Evolutionary conservation across 2,888 invertebrate species (phyloP).

Genomic region (Smittia sp.): DNA sequence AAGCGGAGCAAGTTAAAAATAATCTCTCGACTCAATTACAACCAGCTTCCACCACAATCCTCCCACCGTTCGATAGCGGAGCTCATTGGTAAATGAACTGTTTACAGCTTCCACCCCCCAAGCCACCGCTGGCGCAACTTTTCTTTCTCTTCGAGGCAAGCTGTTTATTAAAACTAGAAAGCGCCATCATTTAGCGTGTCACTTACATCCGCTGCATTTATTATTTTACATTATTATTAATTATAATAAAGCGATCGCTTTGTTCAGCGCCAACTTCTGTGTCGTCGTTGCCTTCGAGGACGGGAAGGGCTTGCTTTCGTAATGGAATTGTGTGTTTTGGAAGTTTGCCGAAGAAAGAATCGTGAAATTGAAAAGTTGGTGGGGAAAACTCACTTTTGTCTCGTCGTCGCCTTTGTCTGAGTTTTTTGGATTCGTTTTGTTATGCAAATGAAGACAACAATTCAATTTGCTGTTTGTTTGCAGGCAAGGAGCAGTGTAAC

Average conservation of each 20-base stretch:
- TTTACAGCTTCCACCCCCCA: neutral
- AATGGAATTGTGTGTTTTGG: neutral
- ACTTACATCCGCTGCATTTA: slow-evolving; percentile 40
- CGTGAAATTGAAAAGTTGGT: slow-evolving; percentile 4
- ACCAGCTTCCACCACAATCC: slow-evolving; percentile 1
- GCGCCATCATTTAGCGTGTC: slow-evolving; percentile 41
- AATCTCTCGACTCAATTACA: slow-evolving; percentile 19
- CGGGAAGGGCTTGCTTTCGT: neutral
- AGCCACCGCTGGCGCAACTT: neutral
- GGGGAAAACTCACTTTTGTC: neutral
- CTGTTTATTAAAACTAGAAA: slow-evolving; percentile 39
- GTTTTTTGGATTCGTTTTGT: slow-evolving; percentile 21
- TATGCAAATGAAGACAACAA: slow-evolving; percentile 16
- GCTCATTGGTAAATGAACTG: slow-evolving; percentile 36
- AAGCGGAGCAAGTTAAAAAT: slow-evolving; percentile 6
- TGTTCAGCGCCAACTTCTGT: neutral
- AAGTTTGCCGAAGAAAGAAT: neutral
- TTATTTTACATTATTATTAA: slow-evolving; percentile 38
- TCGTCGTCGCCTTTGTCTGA: neutral
- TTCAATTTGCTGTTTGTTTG: slow-evolving; percentile 12
- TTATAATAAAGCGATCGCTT: slow-evolving; percentile 39
- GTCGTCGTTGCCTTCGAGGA: neutral
- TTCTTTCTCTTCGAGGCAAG: neutral
- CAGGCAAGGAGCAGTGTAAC: slow-evolving; percentile 48
- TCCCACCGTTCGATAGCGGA: neutral